Base-by-base conservation (phyloP, 2,113 vertebrate species). In the Alouatta palliata region DNA sequence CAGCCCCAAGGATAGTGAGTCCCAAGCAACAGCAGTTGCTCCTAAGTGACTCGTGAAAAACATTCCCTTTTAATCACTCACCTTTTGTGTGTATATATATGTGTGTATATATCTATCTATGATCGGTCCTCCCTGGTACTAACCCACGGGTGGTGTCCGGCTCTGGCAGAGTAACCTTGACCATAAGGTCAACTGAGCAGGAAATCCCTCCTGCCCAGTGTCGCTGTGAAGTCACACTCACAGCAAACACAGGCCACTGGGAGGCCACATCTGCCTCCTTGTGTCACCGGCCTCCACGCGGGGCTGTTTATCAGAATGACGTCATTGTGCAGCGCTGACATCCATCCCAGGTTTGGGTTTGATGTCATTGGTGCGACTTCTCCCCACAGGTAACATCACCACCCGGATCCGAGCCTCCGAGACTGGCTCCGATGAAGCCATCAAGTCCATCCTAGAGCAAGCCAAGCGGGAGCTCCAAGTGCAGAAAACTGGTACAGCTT, bases 381-480 rank as follows among this genome's bases (percentile, higher is more conserved):
- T 97, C 82, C 98, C 97, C 77, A 12, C 98, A 99, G 99, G 99
- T 98, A 99, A 99, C 96, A 99, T 99, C 98, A 99, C 99, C 35
- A 99, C 99, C 64, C 98, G 99, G 37, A 99, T 99, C 98, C 99
- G 99, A 97, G 99, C 99, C 97, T 98, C 99, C 5, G 99, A 99
- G 97, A 99, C 99, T 19, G 99, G 99, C 98, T 99, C 99, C 90
- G 99, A 99, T 66, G 99, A 99, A 98, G 99, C 99, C 68, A 99
- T 99, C 99, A 99, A 99, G 99, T 99, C 99, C 95, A 99, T 99
- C 98, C 99, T 99, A 14, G 99, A 99, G 91, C 99, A 99, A 98
- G 99, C 99, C 97, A 99, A 99, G 98, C 99, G 99, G 99, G 99
- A 99, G 98, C 99, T 99, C 97, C 99, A 99, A 99, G 99, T 99